Conservation (phyloP, 2,113 vertebrate genomes). For the Percina caprodes region DNA sequence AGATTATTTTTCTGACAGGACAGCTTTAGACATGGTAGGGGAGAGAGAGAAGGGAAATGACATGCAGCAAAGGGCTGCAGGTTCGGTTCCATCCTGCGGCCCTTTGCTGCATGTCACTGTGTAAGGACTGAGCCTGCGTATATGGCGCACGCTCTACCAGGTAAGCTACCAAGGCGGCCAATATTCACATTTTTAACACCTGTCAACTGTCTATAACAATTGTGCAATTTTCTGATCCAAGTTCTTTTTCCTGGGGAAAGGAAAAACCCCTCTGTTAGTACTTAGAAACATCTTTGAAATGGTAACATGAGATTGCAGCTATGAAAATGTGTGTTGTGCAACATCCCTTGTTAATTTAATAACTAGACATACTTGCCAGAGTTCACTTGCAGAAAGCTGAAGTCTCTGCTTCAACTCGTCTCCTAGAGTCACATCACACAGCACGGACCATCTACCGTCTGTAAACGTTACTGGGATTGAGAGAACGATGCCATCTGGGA, state of each 20-base stretch:
- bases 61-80: too few species aligned
- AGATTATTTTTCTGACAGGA: too few species aligned
- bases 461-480: slow-evolving; percentile 90
- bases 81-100: too few species aligned
- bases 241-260: slow-evolving; percentile 68
- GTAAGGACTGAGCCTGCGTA: too few species aligned
- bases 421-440: slow-evolving; percentile 76
- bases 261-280: neutral
- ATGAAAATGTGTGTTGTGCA: neutral
- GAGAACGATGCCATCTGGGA: slow-evolving; percentile 88
- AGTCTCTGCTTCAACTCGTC: slow-evolving; percentile 75
- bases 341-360: neutral
- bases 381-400: slow-evolving; percentile 76
- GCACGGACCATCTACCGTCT: slow-evolving; percentile 84
- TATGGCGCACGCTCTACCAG: too few species aligned
- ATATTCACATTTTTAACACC: too few species aligned
- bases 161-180: too few species aligned
- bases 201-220: neutral
- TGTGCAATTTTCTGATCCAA: slow-evolving; percentile 57
- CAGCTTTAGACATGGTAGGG: too few species aligned
- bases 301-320: neutral
- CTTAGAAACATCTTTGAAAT: neutral
- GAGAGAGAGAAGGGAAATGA: too few species aligned
- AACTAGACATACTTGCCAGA: slow-evolving; percentile 82
- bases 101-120: too few species aligned